Conservation (phyloP, 30 jellyfish, hydroid and myxozoan species). For the Cassiopea andromeda region DNA sequence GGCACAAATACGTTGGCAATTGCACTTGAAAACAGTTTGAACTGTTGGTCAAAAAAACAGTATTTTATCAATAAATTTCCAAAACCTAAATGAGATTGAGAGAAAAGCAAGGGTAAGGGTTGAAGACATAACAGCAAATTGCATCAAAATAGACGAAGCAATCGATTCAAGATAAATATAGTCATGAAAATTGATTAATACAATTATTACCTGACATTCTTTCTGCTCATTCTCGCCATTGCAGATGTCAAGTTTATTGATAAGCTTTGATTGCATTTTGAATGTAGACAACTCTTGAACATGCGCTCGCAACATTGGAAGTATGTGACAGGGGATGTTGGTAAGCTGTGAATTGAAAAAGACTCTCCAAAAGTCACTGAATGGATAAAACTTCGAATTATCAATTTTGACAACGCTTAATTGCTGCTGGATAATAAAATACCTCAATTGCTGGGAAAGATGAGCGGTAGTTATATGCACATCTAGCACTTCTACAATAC, state of each 20-base stretch:
- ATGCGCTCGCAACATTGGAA: constrained; percentile 24
- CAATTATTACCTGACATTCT: neutral
- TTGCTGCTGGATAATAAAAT: too few species aligned
- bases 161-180: too few species aligned
- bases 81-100: too few species aligned
- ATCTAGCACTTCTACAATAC: too few species aligned
- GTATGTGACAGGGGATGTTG: neutral
- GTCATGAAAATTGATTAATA: neutral
- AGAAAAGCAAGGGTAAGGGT: too few species aligned
- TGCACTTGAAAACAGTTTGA: constrained; percentile 34
- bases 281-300: constrained; percentile 3
- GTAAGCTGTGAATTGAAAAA: neutral
- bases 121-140: too few species aligned
- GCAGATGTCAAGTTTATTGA: neutral
- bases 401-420: too few species aligned
- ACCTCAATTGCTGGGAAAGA: too few species aligned
- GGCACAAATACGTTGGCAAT: constrained; percentile 8
- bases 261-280: constrained; percentile 8
- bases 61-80: neutral
- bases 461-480: too few species aligned
- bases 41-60: constrained; percentile 11
- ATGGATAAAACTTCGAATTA: too few species aligned
- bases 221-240: neutral
- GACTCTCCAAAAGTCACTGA: too few species aligned
- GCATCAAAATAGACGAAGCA: too few species aligned